These are phyloP conservation scores for Patella depressa DNA, from an alignment of 2,888 invertebrate genomes.

Conservation along the genomic window DNA sequence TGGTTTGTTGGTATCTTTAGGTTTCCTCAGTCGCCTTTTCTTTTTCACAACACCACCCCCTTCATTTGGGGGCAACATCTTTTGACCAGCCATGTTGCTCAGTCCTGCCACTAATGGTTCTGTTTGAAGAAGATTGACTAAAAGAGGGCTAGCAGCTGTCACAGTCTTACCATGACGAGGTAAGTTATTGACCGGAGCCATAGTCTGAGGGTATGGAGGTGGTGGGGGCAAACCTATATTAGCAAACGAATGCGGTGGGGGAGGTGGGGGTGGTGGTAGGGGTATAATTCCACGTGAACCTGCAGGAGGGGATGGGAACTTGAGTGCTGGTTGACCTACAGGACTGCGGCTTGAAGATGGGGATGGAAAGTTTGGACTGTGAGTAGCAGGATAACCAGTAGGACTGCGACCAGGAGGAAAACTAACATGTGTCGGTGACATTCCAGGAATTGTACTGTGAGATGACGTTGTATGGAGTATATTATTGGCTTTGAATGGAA, in stretches of 20 bases:
- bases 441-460: conserved; percentile 23
- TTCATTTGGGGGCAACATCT: conserved; percentile 48
- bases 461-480: conserved; percentile 21
- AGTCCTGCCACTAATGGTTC: conserved; percentile 73
- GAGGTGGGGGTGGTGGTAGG: conserved; percentile 20
- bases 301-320: conserved; percentile 42
- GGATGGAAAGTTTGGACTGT: conserved; percentile 24
- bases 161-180: conserved; percentile 53
- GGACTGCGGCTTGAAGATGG: conserved; percentile 43
- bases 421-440: conserved; percentile 22
- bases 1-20: conserved; percentile 44
- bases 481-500: conserved; percentile 68
- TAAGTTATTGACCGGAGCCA: conserved; percentile 55
- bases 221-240: conserved; percentile 57
- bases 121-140: conserved; percentile 92
- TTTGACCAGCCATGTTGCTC: conserved; percentile 45
- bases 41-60: conserved; percentile 48
- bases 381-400: conserved; percentile 41
- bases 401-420: conserved; percentile 43
- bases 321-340: conserved; percentile 35
- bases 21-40: conserved; percentile 52
- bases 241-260: conserved; percentile 13
- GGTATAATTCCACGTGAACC: conserved; percentile 37
- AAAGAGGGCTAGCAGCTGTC: conserved; percentile 83
- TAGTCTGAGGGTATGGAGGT: conserved; percentile 55